Evolutionary conservation across 2,888 invertebrate species (phyloP).

Genomic region (Galeruca laticollis): DNA sequence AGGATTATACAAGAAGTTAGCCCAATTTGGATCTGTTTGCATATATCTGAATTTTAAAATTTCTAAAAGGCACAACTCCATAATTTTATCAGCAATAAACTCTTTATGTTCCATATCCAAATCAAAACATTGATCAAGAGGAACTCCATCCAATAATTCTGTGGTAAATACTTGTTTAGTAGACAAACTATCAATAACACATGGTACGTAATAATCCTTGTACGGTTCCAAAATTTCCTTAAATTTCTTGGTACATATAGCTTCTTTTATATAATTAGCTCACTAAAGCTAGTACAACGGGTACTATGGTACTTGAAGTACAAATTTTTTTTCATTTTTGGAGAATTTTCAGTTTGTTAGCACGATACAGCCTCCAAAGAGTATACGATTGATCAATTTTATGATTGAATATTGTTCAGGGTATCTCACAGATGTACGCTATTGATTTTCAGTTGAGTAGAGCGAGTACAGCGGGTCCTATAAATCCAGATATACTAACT

Average conservation of each 20-base stretch:
- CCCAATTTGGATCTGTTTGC: conserved; percentile 99
- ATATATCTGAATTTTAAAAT: conserved; percentile 92
- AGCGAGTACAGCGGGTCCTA: too few species aligned
- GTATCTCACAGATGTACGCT: too few species aligned
- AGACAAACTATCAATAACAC: conserved; percentile 83
- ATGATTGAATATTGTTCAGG: too few species aligned
- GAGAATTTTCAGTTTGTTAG: too few species aligned
- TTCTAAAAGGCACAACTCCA: conserved; percentile 87
- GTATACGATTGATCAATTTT: too few species aligned
- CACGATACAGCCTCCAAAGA: too few species aligned
- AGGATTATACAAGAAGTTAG: conserved; percentile 95
- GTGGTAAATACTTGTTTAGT: conserved; percentile 88
- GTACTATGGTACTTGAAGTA: too few species aligned
- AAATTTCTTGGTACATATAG: conserved; percentile 86
- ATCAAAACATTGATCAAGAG: conserved; percentile 89
- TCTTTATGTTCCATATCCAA: conserved; percentile 79
- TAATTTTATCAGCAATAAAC: conserved; percentile 80
- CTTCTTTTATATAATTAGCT: conserved; percentile 95
- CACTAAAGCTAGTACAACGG: too few species aligned
- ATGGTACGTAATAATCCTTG: conserved; percentile 90
- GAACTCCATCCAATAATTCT: conserved; percentile 91
- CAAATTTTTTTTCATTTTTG: too few species aligned
- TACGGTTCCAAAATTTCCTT: conserved; percentile 78
- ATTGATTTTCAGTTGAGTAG: too few species aligned
- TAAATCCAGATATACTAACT: too few species aligned